Conservation (phyloP, 2,888 invertebrate species). For the Adela reaumurella region DNA sequence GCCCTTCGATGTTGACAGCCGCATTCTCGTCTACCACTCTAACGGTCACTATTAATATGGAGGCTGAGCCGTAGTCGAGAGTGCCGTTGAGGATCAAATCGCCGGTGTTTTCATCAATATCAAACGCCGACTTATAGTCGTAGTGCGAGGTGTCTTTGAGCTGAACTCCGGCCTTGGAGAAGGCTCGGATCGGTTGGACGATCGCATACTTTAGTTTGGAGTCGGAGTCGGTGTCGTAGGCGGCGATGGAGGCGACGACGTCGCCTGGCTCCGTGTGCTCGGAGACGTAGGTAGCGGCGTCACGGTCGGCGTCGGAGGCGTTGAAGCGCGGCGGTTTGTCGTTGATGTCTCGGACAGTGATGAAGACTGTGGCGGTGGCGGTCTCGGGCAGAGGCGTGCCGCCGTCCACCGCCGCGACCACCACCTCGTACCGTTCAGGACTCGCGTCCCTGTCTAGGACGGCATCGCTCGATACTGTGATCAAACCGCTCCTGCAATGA, state of each 20-base stretch:
- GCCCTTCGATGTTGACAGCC: slow-evolving; percentile 59
- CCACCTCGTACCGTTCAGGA: slow-evolving; percentile 67
- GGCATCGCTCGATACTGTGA: slow-evolving; percentile 69
- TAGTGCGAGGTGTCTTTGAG: slow-evolving; percentile 59
- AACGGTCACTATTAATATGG: slow-evolving; percentile 70
- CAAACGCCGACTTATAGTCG: slow-evolving; percentile 64
- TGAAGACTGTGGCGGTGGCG: slow-evolving; percentile 70
- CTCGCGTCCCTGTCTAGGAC: slow-evolving; percentile 67
- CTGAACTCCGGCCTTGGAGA: slow-evolving; percentile 71
- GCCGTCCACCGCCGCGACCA: slow-evolving; percentile 72
- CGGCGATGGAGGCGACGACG: slow-evolving; percentile 61
- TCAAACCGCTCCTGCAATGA: slow-evolving; percentile 59
- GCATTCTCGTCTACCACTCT: slow-evolving; percentile 70
- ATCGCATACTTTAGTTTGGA: slow-evolving; percentile 67
- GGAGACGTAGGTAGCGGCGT: slow-evolving; percentile 66
- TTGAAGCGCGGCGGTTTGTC: slow-evolving; percentile 79
- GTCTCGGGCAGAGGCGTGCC: slow-evolving; percentile 73
- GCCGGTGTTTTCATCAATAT: slow-evolving; percentile 67
- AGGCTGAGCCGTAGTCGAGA: slow-evolving; percentile 69
- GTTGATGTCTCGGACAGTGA: slow-evolving; percentile 72
- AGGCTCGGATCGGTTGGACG: slow-evolving; percentile 63
- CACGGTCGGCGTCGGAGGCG: slow-evolving; percentile 52
- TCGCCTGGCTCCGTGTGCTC: slow-evolving; percentile 63
- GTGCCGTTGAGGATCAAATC: slow-evolving; percentile 64
- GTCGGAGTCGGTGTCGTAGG: slow-evolving; percentile 68